A percentile compares a stretch with the other conserved stretches of the same genome.
phyloP scores from a whole-genome alignment of 1,140 invertebrate genomes.

The Apis laboriosa region DNA sequence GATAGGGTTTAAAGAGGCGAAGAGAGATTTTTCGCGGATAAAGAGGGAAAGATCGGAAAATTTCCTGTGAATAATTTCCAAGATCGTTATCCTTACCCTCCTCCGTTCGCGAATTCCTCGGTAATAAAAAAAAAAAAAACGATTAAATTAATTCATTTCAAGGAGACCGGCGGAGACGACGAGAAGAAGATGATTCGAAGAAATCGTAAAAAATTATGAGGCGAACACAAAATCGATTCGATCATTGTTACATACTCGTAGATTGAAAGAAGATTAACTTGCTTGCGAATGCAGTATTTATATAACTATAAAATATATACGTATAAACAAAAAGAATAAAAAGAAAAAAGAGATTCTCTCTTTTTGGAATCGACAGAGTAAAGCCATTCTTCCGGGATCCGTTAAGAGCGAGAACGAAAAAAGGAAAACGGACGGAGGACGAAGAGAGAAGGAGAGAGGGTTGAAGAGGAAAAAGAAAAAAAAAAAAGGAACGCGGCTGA shows the following conservation, averaged over 20 bases:
- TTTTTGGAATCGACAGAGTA: constrained; percentile 31
- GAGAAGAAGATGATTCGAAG: neutral
- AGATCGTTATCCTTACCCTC: neutral
- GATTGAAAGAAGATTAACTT: neutral
- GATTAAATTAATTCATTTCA: constrained; percentile 37
- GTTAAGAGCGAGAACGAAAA: constrained; percentile 1
- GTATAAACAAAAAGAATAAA: neutral
- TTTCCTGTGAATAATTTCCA: constrained; percentile 41
- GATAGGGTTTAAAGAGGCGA: neutral
- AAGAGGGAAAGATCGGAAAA: constrained; percentile 6
- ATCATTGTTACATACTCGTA: neutral
- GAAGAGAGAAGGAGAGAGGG: neutral
- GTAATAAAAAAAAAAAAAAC: constrained; percentile 40
- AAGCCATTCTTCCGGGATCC: constrained; percentile 35
- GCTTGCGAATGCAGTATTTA: neutral
- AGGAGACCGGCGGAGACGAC: too few relatives aligned
- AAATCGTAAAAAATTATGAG: neutral
- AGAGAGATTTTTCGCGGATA: constrained; percentile 25
- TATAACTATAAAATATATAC: neutral
- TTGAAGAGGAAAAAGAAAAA: neutral
- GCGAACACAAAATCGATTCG: neutral
- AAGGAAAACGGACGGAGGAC: neutral
- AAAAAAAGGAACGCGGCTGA: constrained; percentile 16
- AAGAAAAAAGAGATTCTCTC: constrained; percentile 12
- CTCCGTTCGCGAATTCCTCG: neutral